phyloP scores from a whole-genome alignment of 2,888 invertebrate species.

The Pseudeuparius sepicola region DNA sequence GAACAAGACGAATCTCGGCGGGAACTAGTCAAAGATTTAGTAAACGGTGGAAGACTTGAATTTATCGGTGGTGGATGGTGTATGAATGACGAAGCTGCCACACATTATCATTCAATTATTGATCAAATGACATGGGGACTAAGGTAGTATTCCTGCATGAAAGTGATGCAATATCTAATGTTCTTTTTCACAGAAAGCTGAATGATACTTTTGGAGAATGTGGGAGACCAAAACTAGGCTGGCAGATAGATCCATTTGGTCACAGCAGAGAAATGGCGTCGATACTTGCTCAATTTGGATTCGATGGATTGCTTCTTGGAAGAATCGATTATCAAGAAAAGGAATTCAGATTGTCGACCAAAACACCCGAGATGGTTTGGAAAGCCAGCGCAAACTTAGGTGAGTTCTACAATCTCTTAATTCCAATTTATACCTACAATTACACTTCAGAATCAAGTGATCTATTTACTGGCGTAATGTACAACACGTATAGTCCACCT shows the following conservation, averaged over 20 bases:
- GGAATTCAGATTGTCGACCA: conserved; percentile 43
- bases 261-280: conserved; percentile 64
- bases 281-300: conserved; percentile 53
- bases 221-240: conserved; percentile 63
- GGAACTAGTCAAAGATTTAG: conserved; percentile 45
- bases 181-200: conserved; percentile 41
- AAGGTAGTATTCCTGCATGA: too few relatives aligned
- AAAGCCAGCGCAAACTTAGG: conserved; percentile 48
- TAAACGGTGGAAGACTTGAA: conserved; percentile 49
- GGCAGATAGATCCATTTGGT: conserved; percentile 86
- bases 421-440: too few relatives aligned
- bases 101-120: conserved; percentile 56
- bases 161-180: neutral
- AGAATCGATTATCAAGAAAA: conserved; percentile 61
- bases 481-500: conserved; percentile 76
- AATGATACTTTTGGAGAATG: conserved; percentile 64
- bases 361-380: conserved; percentile 64
- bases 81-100: conserved; percentile 52
- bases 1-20: conserved; percentile 45
- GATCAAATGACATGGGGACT: conserved; percentile 62
- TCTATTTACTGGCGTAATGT: too few relatives aligned
- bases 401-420: conserved; percentile 29
- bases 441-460: too few relatives aligned
- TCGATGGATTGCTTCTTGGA: conserved; percentile 62
- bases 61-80: conserved; percentile 52